phyloP scores from a whole-genome alignment of 1,140 invertebrate species.

The Belonocnema kinseyi region DNA sequence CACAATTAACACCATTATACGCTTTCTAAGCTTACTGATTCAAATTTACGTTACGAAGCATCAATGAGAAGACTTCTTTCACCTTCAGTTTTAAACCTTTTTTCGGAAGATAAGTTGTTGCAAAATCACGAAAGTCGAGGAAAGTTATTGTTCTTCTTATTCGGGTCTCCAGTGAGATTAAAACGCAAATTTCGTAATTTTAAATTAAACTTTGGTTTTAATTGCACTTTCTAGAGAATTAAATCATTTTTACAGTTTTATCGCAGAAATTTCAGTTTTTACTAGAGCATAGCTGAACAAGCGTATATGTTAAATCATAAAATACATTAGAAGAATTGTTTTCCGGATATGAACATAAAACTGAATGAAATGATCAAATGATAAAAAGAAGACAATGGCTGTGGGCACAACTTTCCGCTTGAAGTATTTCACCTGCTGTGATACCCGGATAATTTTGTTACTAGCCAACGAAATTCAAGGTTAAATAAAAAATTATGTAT shows the following conservation, averaged over 20 bases:
- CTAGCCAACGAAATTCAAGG: slow-evolving; percentile 3
- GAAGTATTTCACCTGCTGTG: slow-evolving; percentile 21
- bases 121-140: too few relatives aligned
- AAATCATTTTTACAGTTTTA: too few relatives aligned
- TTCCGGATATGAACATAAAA: too few relatives aligned
- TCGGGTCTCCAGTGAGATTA: too few relatives aligned
- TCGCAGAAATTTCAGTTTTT: too few relatives aligned
- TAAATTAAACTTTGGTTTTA: too few relatives aligned
- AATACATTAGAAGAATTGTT: too few relatives aligned
- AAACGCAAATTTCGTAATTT: too few relatives aligned
- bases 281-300: too few relatives aligned
- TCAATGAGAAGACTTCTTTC: slow-evolving; percentile 27
- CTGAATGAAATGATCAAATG: background rate
- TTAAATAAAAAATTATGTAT: background rate
- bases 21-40: slow-evolving; percentile 29
- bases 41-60: slow-evolving; percentile 25
- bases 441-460: slow-evolving; percentile 20
- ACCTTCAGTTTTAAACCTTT: background rate
- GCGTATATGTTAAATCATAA: too few relatives aligned
- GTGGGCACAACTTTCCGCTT: slow-evolving; percentile 10
- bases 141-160: too few relatives aligned
- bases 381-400: slow-evolving; percentile 4
- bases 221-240: too few relatives aligned
- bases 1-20: slow-evolving; percentile 16
- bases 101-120: background rate